A percentile compares a stretch with the other conserved stretches of the same genome.
These are phyloP conservation scores for Ciona savignyi DNA, from an alignment of 23 tunicate species.

Conservation along the genomic window DNA sequence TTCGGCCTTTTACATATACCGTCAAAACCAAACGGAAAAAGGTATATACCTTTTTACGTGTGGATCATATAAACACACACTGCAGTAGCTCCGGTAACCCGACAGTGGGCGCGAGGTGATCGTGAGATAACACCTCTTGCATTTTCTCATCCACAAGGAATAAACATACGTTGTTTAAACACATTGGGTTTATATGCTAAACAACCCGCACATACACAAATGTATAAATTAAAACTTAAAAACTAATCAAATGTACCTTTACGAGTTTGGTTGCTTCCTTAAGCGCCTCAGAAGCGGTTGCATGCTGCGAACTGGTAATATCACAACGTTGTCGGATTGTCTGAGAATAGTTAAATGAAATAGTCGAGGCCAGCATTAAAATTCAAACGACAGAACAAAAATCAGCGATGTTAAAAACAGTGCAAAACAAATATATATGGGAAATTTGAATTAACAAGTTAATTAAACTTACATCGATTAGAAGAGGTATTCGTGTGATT, in stretches of 20 bases:
- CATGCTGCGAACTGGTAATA: constrained; percentile 48
- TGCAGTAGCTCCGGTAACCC: too few species aligned
- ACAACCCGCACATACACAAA: not conserved
- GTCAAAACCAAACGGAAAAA: too few species aligned
- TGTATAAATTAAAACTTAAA: not conserved
- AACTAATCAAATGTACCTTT: constrained; percentile 12
- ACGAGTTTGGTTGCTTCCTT: constrained; percentile 52
- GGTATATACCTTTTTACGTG: too few species aligned
- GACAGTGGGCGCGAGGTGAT: too few species aligned
- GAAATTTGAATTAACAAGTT: not conserved
- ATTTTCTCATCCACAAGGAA: too few species aligned
- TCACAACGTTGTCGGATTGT: constrained; percentile 68
- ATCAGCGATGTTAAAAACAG: too few species aligned
- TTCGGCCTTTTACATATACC: too few species aligned
- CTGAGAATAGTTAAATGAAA: constrained; percentile 10
- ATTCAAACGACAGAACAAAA: not conserved
- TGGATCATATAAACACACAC: too few species aligned
- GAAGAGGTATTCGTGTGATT: constrained; percentile 66
- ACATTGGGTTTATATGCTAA: too few species aligned
- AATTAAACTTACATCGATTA: constrained; percentile 50
- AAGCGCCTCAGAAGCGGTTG: constrained; percentile 42
- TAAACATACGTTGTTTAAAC: too few species aligned
- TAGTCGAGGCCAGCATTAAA: not conserved
- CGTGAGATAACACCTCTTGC: too few species aligned
- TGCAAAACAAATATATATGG: too few species aligned